Conservation (phyloP, 2,888 invertebrate species). For the Nomada fabriciana region DNA sequence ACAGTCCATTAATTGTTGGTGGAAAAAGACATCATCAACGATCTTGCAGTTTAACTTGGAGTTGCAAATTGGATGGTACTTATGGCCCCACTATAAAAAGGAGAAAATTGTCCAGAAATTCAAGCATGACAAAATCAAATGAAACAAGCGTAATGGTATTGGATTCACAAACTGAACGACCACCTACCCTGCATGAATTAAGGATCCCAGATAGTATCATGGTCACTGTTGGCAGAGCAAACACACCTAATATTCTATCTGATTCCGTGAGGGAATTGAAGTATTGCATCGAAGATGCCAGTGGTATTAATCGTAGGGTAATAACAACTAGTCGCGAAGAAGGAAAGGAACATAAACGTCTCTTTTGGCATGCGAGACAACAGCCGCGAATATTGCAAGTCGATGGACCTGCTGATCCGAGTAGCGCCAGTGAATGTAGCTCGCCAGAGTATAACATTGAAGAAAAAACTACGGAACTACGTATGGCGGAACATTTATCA, state of each 20-base stretch:
- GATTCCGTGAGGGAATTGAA: constrained; percentile 79
- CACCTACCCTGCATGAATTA: constrained; percentile 81
- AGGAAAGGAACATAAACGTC: constrained; percentile 82
- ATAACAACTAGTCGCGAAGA: constrained; percentile 76
- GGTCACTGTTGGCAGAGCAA: constrained; percentile 81
- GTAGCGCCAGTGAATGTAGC: constrained; percentile 84
- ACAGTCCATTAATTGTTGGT: constrained; percentile 85
- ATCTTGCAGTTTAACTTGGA: constrained; percentile 89
- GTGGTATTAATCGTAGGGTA: constrained; percentile 69
- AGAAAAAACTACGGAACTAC: constrained; percentile 67
- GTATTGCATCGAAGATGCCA: constrained; percentile 76
- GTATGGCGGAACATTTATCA: constrained; percentile 71
- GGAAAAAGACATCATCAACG: constrained; percentile 86
- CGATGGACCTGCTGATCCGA: constrained; percentile 86
- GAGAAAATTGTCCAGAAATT: constrained; percentile 86
- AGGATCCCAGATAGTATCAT: constrained; percentile 85
- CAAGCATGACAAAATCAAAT: constrained; percentile 69
- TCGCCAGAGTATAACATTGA: constrained; percentile 81
- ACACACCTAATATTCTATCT: constrained; percentile 75
- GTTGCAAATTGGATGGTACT: constrained; percentile 89
- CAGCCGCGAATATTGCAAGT: constrained; percentile 86
- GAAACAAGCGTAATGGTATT: constrained; percentile 78
- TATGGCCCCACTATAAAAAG: constrained; percentile 88
- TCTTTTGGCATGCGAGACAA: constrained; percentile 83
- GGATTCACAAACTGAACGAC: constrained; percentile 75